These are phyloP conservation scores for Acanthosepion esculentum DNA, from an alignment of 2,888 invertebrate species.

Conservation along the genomic window DNA sequence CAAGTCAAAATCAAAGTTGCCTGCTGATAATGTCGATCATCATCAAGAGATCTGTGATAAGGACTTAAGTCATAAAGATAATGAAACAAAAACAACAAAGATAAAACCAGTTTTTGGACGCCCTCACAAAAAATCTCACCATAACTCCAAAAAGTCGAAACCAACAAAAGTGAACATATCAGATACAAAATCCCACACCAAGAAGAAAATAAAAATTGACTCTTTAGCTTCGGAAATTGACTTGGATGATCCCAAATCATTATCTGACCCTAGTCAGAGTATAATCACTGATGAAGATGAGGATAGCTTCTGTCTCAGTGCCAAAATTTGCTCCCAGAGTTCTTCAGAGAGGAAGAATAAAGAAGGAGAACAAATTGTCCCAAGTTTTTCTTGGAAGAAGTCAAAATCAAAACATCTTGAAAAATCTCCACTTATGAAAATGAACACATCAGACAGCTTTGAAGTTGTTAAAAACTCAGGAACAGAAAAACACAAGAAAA, in stretches of 20 bases:
- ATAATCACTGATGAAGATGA: neutral
- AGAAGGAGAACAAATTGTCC: neutral
- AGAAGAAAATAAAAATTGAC: neutral
- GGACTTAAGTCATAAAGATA: neutral
- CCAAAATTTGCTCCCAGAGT: neutral
- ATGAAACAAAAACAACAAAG: neutral
- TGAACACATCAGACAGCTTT: neutral
- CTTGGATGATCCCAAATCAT: neutral
- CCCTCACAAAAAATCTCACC: neutral
- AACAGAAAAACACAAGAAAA: neutral
- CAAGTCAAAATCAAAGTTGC: neutral
- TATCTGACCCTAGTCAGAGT: neutral
- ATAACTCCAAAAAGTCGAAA: neutral
- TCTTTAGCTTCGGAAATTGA: neutral
- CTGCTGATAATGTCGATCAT: neutral
- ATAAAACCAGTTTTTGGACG: conserved; percentile 18
- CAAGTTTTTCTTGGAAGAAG: neutral
- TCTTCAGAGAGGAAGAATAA: neutral
- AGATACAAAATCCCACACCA: neutral
- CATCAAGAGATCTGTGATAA: too few species aligned
- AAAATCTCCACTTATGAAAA: neutral
- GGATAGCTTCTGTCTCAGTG: neutral
- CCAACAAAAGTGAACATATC: neutral
- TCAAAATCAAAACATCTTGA: neutral
- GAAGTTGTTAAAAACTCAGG: neutral